Conservation (phyloP, 2,113 vertebrate species). For the Oriolus oriolus region DNA sequence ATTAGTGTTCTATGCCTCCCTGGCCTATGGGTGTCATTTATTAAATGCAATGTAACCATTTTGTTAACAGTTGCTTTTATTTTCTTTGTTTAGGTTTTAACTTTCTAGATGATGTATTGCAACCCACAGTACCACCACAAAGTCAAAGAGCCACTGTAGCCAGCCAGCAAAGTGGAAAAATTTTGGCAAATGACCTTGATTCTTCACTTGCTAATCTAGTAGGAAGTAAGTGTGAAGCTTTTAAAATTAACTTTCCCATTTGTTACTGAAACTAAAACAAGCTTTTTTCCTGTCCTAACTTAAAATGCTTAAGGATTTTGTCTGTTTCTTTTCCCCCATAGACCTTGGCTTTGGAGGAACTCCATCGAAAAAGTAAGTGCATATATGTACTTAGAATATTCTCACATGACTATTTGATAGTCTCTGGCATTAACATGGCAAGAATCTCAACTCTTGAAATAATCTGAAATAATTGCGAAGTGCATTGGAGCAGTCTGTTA, state of each 20-base stretch:
- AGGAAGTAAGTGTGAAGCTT: slow-evolving; percentile 78
- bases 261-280: neutral
- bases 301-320: neutral
- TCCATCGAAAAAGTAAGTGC: slow-evolving; percentile 85
- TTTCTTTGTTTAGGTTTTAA: slow-evolving; percentile 66
- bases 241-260: neutral
- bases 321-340: slow-evolving; percentile 30
- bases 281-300: accelerated
- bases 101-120: slow-evolving; percentile 83
- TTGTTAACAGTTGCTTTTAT: neutral
- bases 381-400: neutral
- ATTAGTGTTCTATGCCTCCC: neutral
- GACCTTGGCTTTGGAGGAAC: slow-evolving; percentile 88
- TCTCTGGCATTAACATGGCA: neutral
- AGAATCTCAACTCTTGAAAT: neutral
- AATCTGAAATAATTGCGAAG: neutral
- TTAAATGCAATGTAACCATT: neutral
- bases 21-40: neutral
- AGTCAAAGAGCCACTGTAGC: slow-evolving; percentile 69
- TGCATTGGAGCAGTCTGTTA: neutral
- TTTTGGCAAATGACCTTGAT: slow-evolving; percentile 82
- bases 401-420: neutral
- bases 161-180: slow-evolving; percentile 75
- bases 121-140: slow-evolving; percentile 75
- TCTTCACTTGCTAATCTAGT: slow-evolving; percentile 86